A percentile compares a stretch with the other conserved stretches of the same genome.
phyloP scores from a whole-genome alignment of 2,797 vertebrate genomes.

The Sarcoramphus papa region DNA sequence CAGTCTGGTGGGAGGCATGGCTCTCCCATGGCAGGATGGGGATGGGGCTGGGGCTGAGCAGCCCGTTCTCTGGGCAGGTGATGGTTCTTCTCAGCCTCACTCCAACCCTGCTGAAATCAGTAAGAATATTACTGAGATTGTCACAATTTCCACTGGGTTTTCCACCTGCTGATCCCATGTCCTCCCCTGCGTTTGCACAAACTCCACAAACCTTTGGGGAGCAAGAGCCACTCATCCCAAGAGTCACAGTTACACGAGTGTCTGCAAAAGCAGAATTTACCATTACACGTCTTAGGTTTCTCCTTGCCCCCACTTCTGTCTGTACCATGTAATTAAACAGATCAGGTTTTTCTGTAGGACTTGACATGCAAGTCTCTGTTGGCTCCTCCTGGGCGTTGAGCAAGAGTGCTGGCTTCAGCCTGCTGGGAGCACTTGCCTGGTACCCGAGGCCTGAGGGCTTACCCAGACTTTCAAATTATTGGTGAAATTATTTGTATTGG shows the following conservation, averaged over 20 bases:
- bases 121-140: neutral
- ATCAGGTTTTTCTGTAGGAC: neutral
- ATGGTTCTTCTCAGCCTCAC: neutral
- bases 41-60: neutral
- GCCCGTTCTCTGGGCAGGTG: neutral
- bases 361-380: neutral
- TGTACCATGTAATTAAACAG: neutral
- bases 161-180: neutral
- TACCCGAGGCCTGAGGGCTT: neutral
- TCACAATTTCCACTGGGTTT: neutral
- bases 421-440: neutral
- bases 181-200: neutral
- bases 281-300: neutral
- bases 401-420: neutral
- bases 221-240: rapidly evolving
- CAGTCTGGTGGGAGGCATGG: neutral
- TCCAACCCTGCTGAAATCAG: neutral
- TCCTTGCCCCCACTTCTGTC: neutral
- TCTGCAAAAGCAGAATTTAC: neutral
- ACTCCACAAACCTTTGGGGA: neutral
- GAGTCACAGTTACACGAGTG: rapidly evolving
- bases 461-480: neutral
- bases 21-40: rapidly evolving
- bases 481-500: slow-evolving; percentile 49
- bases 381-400: neutral